Conservation (phyloP, 2,888 invertebrate species). For the Hedya salicella region DNA sequence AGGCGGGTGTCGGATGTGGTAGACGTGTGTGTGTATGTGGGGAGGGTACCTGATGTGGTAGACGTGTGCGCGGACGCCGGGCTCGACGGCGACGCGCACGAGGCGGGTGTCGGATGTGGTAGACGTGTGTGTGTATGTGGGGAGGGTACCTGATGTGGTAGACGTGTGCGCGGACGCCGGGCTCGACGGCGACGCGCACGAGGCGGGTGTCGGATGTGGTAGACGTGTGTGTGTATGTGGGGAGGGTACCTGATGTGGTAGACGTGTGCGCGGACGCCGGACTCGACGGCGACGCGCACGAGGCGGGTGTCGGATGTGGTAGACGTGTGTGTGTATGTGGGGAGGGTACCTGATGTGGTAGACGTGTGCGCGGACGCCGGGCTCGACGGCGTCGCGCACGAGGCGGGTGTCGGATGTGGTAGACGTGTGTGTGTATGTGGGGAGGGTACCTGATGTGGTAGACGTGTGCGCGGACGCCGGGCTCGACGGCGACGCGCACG, state of each 20-base stretch:
- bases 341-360: too few relatives aligned
- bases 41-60: too few relatives aligned
- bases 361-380: conserved; percentile 61
- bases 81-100: conserved; percentile 43
- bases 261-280: conserved; percentile 61
- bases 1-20: conserved; percentile 70
- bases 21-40: conserved; percentile 63
- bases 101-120: conserved; percentile 70
- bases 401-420: conserved; percentile 70
- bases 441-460: too few relatives aligned
- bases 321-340: conserved; percentile 63
- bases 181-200: conserved; percentile 43
- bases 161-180: conserved; percentile 61
- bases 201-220: conserved; percentile 70
- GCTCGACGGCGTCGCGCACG: conserved; percentile 43
- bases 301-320: conserved; percentile 70
- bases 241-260: too few relatives aligned
- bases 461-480: conserved; percentile 61
- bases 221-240: conserved; percentile 63
- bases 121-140: conserved; percentile 63
- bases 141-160: too few relatives aligned
- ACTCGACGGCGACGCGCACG: conserved; percentile 43
- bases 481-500: conserved; percentile 43
- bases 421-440: conserved; percentile 63
- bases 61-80: conserved; percentile 61